Conservation (phyloP, 2,113 vertebrate species). For the Leucopsar rothschildi region DNA sequence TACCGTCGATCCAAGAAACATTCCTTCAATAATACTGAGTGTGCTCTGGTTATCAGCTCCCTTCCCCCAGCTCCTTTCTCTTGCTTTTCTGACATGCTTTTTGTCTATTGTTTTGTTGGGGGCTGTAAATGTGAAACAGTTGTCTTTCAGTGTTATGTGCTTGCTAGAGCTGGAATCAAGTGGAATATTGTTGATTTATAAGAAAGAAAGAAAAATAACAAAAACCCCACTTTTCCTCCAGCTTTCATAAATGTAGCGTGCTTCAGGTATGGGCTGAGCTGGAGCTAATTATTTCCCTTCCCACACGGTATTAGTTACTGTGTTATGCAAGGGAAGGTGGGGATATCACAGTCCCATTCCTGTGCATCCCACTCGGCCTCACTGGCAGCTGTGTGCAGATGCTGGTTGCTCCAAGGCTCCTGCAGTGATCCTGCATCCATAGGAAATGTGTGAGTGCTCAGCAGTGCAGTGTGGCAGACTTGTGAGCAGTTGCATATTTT, state of each 20-base stretch:
- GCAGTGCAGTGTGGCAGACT: neutral
- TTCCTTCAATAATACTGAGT: constrained; percentile 70
- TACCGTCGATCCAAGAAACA: constrained; percentile 62
- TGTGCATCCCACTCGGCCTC: neutral
- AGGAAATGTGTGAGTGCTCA: neutral
- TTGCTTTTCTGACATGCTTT: constrained; percentile 64
- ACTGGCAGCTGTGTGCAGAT: neutral
- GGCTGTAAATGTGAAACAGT: constrained; percentile 59
- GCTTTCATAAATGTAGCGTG: neutral
- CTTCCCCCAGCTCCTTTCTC: constrained; percentile 53
- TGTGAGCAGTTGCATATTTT: neutral
- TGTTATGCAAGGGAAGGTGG: constrained; percentile 19
- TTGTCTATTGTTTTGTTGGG: constrained; percentile 61
- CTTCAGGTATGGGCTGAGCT: constrained; percentile 23
- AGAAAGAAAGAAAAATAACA: constrained; percentile 1
- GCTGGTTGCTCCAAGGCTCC: neutral
- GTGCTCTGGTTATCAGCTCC: constrained; percentile 63
- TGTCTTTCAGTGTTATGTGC: constrained; percentile 58
- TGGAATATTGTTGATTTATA: constrained; percentile 43
- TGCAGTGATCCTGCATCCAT: neutral
- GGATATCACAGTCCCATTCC: neutral
- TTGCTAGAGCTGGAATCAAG: constrained; percentile 48
- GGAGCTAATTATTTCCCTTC: constrained; percentile 36
- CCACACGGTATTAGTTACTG: neutral
- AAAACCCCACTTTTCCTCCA: neutral